A percentile compares a stretch with the other conserved stretches of the same genome.
Conservation (phyloP, 2,888 invertebrate genomes). For the Theristus sp. region DNA sequence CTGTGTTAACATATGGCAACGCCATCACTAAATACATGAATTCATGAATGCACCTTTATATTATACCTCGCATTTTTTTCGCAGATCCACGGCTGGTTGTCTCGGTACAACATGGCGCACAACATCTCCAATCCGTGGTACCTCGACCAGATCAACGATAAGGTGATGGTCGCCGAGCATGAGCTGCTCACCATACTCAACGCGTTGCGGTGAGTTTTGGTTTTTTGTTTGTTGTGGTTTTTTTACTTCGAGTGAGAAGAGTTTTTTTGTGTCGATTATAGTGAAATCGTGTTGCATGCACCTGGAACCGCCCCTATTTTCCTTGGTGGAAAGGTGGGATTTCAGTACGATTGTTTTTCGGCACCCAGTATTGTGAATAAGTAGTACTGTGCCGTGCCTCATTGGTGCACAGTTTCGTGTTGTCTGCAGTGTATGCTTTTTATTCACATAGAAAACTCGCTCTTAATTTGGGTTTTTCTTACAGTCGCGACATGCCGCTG, state of each 20-base stretch:
- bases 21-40: neutral
- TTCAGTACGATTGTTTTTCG: no score
- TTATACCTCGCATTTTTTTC: neutral
- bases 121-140: conserved; percentile 17
- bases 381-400: no score
- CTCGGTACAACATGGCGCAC: conserved; percentile 14
- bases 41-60: neutral
- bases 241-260: neutral
- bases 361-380: no score
- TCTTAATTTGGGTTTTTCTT: no score
- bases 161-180: neutral
- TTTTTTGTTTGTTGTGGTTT: neutral
- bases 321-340: no score
- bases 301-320: no score
- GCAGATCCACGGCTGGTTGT: conserved; percentile 18
- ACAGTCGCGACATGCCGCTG: conserved; percentile 12
- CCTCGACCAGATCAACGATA: conserved; percentile 7
- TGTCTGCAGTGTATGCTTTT: no score
- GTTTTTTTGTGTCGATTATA: neutral
- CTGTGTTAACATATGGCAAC: no score
- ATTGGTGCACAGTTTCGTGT: no score
- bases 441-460: no score
- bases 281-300: no score
- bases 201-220: neutral
- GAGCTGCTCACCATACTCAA: neutral